Conservation (phyloP, 1,140 invertebrate genomes). For the Panulirus ornatus region DNA sequence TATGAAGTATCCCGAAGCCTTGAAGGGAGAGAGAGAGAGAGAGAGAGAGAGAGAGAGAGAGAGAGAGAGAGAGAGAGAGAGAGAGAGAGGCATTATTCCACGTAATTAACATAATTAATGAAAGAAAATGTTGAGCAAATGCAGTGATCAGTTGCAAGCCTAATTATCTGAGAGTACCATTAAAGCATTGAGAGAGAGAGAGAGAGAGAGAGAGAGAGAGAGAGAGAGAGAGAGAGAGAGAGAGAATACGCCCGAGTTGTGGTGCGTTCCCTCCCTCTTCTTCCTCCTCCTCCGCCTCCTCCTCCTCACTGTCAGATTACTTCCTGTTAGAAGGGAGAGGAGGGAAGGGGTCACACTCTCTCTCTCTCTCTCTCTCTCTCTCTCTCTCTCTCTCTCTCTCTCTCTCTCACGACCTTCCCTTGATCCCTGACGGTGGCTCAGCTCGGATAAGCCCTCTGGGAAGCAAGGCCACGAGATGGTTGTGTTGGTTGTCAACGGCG, state of each 20-base stretch:
- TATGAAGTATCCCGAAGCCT: no score
- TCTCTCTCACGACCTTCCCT: neutral
- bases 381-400: neutral
- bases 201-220: neutral
- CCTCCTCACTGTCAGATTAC: no score
- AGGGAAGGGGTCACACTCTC: neutral
- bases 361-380: neutral
- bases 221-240: neutral
- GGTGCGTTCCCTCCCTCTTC: no score
- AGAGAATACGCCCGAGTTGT: no score
- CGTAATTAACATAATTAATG: neutral
- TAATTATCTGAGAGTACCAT: no score
- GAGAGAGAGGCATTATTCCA: neutral
- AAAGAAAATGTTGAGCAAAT: neutral
- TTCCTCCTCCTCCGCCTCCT: neutral
- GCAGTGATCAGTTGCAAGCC: no score
- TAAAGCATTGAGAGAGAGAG: slow-evolving; percentile 3
- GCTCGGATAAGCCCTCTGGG: no score
- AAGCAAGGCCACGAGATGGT: no score
- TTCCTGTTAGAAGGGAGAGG: no score
- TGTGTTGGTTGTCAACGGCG: no score
- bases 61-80: neutral
- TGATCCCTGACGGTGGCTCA: no score
- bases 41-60: neutral
- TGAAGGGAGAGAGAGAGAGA: neutral